Base-by-base conservation (phyloP, 2,113 vertebrate genomes). In the Fulmarus glacialis region DNA sequence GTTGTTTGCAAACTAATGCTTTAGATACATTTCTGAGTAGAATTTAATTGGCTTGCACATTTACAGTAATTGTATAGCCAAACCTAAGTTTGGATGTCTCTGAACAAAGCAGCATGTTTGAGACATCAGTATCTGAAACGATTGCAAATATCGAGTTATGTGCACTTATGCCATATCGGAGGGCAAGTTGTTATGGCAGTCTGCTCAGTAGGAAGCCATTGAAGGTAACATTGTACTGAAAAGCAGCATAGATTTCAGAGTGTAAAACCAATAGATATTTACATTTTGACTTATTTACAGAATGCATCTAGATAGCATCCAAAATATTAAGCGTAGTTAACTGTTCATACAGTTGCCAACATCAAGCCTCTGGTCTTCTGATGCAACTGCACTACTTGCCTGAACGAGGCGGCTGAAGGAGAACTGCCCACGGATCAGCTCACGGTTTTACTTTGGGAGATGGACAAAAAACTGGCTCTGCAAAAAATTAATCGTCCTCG, bases 1-100 rank as follows among this genome's bases (percentile, higher is more conserved):
- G 36, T 87, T 79, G 83, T 87, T 93, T 84, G 60, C 58, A 94
- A 87, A 78, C 32, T 66, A 75, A 68, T 56, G 60, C 27, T 77
- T 92, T 59, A 72, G 86, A 58, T 58, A 43, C 10, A 36, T 75
- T 80, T 93, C 77, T 85, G 62, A 83, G 47, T 18, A 60, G 73
- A 87, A 87, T 45, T 77, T 81, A 85, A 91, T 91, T 59, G 85
- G 42, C 52, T 67, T 71, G 66, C 43, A 73, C 27, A 24, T 56
- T 85, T 70, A 70, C 29, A 77, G 56, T 27, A 52, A 74, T 79
- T 66, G 38, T 90, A 64, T 38, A 59, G 77, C 58, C 53, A 72
- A 85, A 68, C 30, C 53, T 42, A 47, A 48, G 21, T 15, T 30
- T 42, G 60, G 43, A 34, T 73, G 23, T 82, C 62, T 59, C 38